Percentiles rank a stretch among this genome's conserved stretches.
Evolutionary conservation across 1,140 invertebrate genomes (phyloP).

Genomic region (Globodera ellingtonae): DNA sequence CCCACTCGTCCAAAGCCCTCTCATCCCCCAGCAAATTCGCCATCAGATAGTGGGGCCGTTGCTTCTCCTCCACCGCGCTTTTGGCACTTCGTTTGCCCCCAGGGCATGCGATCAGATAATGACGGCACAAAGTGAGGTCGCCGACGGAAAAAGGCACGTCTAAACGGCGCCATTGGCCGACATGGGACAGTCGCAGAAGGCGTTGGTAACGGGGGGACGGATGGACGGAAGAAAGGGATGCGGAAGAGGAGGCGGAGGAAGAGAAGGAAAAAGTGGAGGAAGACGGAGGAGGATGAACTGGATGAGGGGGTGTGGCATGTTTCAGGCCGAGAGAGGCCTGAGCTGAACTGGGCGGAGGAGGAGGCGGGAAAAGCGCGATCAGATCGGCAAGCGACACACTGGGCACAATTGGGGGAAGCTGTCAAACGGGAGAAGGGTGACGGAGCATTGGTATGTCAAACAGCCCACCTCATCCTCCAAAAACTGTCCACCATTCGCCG

Average conservation of each 20-base stretch:
- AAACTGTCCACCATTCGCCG: not conserved
- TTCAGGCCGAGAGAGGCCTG: not conserved
- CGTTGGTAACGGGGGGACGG: not conserved
- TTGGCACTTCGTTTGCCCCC: slow-evolving; percentile 5
- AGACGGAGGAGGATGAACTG: not conserved
- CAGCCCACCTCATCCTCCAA: not conserved
- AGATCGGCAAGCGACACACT: not conserved
- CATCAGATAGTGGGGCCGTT: slow-evolving; percentile 8
- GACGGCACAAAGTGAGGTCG: slow-evolving; percentile 6
- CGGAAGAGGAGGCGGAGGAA: not conserved
- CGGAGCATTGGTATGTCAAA: not conserved
- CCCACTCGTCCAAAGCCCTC: slow-evolving; percentile 32
- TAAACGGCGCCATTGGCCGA: slow-evolving; percentile 2
- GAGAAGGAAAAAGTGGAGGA: not conserved
- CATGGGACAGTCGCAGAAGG: not conserved
- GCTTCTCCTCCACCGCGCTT: not conserved
- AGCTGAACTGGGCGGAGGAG: not conserved
- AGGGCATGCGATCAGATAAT: not conserved
- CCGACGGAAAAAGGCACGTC: not conserved
- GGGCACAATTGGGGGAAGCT: not conserved
- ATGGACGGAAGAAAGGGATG: not conserved
- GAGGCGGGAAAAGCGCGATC: not conserved
- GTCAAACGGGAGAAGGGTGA: no score
- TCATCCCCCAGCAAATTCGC: not conserved
- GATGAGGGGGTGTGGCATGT: not conserved